Base-by-base conservation (phyloP, 2,113 vertebrate genomes). In the Nycticorax nycticorax region DNA sequence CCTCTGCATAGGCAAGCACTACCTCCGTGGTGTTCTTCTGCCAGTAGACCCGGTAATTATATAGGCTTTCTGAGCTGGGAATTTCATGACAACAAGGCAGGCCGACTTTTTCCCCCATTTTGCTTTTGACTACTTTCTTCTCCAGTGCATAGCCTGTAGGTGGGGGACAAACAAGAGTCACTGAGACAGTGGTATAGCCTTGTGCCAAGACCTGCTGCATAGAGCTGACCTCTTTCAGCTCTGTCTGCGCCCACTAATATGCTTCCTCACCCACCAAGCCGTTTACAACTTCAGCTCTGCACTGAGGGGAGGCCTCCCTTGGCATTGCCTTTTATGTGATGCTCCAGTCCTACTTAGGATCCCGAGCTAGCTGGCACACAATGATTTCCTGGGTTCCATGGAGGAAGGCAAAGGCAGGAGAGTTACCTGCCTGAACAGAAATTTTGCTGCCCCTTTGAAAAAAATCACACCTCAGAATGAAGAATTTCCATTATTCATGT, bases 41-140 rank as follows among this genome's bases (percentile, higher is more conserved):
- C 98, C 98, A 98, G 80, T 98, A 98, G 37, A 98, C 74, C 0
- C 96, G 94, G 59, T 95, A 80, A 7, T 10, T 43, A 0, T 9
- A 3, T 1, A 97, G 85, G 76, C 67, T 68, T 9, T 98, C 89
- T 0, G 73, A 64, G 32, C 17, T 13, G 37, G 95, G 94, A 17
- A 97, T 95, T 57, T 88, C 64, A 48, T 91, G 30, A 3, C 68
- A 79, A 6, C 98, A 98, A 19, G 98, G 92, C 52, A 98, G 78
- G 16, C 67, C 24, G 1, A 52, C 95, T 24, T 41, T 69, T 14
- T 95, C 97, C 8, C 97, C 97, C 13, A 91, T 60, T 75, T 79
- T 85, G 66, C 92, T 92, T 66, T 45, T 96, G 64, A 97, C 41
- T 10, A 8, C 16, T 73, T 87, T 96, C 72, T 78, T 94, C 67